Evolutionary conservation across 2,113 vertebrate species (phyloP).

Genomic region (Gallinago undulata): DNA sequence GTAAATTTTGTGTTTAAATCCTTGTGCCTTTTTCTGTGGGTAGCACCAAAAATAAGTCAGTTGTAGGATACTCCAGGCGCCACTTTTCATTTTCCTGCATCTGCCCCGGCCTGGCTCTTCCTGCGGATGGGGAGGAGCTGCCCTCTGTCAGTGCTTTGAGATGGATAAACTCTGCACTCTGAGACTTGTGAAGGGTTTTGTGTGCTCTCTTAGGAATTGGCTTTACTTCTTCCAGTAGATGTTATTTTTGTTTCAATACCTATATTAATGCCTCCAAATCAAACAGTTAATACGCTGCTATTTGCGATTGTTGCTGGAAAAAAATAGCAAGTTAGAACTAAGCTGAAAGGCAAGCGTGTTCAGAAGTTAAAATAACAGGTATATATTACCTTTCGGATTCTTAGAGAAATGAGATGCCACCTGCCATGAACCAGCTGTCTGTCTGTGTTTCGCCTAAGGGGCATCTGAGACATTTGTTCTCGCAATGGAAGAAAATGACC

Average conservation of each 20-base stretch:
- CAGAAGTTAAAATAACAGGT: background rate
- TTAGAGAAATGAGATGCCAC: background rate
- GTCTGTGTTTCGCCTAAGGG: background rate
- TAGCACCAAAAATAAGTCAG: background rate
- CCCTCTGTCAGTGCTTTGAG: background rate
- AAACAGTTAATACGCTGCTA: background rate
- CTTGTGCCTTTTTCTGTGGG: background rate
- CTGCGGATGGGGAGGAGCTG: background rate
- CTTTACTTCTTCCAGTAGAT: background rate
- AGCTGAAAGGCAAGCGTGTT: background rate
- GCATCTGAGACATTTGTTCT: background rate
- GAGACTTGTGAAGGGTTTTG: background rate
- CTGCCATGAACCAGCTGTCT: constrained; percentile 11
- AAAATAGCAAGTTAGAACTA: background rate
- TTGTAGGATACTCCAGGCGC: background rate
- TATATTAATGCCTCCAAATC: background rate
- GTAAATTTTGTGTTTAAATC: background rate
- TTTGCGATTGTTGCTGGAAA: background rate
- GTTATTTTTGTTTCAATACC: background rate
- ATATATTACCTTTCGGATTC: background rate
- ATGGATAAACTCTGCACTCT: background rate
- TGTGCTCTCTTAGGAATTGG: background rate
- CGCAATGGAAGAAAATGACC: background rate
- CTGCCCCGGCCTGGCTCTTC: background rate
- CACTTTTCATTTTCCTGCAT: background rate